phyloP scores from a whole-genome alignment of 2,113 vertebrate genomes.

The Pseudolaguvia tuberculata region DNA sequence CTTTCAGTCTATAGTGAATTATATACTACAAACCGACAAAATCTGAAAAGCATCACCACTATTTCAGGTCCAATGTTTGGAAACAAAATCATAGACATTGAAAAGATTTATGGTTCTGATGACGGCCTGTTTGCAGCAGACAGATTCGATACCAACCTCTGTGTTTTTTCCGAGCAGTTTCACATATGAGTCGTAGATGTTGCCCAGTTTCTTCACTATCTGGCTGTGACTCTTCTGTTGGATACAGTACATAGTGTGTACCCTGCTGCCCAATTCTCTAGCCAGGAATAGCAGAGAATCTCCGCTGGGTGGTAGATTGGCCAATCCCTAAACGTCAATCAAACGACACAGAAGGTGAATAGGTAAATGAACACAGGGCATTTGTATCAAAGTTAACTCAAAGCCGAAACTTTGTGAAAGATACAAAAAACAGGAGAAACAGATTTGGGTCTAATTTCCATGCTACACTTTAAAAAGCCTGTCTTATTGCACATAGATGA shows the following conservation, averaged over 20 bases:
- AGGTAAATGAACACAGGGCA: neutral
- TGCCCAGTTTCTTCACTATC: constrained; percentile 66
- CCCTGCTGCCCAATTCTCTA: constrained; percentile 68
- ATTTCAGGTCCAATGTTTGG: neutral
- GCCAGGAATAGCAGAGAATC: constrained; percentile 74
- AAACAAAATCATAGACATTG: neutral
- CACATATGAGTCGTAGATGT: constrained; percentile 71
- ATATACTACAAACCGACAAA: too few species aligned
- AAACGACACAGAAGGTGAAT: constrained; percentile 14
- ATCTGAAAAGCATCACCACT: neutral
- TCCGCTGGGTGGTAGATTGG: constrained; percentile 74
- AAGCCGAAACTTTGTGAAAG: neutral
- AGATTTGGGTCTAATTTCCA: too few species aligned
- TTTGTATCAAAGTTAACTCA: neutral
- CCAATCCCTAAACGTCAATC: constrained; percentile 65
- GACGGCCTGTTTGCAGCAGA: neutral
- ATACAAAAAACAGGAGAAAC: neutral
- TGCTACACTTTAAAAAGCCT: neutral
- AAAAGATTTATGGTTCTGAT: neutral
- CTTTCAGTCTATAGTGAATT: too few species aligned
- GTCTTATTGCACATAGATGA: neutral
- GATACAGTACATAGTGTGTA: constrained; percentile 70
- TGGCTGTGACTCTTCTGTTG: constrained; percentile 63
- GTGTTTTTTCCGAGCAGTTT: constrained; percentile 77
- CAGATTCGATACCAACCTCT: constrained; percentile 75